Percentiles rank a stretch among this genome's conserved stretches.
Evolutionary conservation across 2,797 vertebrate genomes (phyloP).

Genomic region (Cercopithecus hamlyni): DNA sequence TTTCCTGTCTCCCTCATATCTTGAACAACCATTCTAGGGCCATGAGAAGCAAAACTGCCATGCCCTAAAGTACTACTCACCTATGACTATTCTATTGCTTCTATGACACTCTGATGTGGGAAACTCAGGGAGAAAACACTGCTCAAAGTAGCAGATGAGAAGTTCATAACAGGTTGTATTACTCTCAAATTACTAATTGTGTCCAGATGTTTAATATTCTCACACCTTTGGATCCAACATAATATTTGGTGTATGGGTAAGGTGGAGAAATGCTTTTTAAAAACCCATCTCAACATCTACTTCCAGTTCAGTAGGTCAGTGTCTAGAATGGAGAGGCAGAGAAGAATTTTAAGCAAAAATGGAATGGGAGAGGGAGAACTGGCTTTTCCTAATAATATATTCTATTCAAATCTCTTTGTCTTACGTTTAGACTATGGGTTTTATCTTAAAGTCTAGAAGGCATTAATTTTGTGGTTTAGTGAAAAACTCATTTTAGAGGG

Average conservation of each 20-base stretch:
- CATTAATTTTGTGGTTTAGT: not conserved
- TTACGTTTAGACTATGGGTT: not conserved
- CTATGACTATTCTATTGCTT: not conserved
- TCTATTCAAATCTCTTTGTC: not conserved
- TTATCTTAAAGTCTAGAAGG: not conserved
- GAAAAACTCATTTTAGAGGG: not conserved
- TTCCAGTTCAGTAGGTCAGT: not conserved
- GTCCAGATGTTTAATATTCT: not conserved
- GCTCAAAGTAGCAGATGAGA: not conserved
- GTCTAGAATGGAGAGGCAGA: not conserved
- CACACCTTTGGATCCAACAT: not conserved
- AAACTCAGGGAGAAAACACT: not conserved
- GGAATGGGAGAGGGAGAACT: not conserved
- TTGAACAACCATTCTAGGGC: not conserved
- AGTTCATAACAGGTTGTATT: not conserved
- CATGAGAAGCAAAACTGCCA: fast-evolving
- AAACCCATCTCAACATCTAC: not conserved
- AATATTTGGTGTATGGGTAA: not conserved
- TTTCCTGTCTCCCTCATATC: not conserved
- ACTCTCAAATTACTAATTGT: not conserved
- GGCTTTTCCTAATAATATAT: not conserved
- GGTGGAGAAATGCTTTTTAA: not conserved
- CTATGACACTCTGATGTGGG: not conserved
- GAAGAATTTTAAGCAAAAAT: not conserved
- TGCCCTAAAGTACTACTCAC: not conserved